These are phyloP conservation scores for Calcarius lapponicus DNA, from an alignment of 2,797 vertebrate species.

Conservation along the genomic window DNA sequence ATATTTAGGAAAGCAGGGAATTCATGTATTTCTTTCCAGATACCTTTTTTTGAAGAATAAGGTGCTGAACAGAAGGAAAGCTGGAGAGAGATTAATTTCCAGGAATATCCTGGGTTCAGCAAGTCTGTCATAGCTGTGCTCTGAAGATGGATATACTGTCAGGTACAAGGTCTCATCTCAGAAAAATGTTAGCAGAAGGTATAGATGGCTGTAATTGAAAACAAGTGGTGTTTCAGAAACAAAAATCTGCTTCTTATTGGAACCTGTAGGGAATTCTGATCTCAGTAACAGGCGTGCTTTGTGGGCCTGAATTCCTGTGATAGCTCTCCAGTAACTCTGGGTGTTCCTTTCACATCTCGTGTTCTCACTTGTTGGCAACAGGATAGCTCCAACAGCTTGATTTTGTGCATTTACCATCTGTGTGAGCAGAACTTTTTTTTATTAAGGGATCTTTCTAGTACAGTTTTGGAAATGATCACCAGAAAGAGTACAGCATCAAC, in stretches of 20 bases:
- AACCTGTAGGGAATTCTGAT: conserved; percentile 29
- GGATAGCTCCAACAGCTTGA: neutral
- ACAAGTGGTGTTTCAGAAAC: conserved; percentile 10
- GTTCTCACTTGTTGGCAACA: conserved; percentile 9
- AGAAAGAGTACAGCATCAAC: neutral
- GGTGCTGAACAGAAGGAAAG: neutral
- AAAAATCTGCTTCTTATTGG: conserved; percentile 30
- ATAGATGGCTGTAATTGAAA: conserved; percentile 39
- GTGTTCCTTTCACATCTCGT: neutral
- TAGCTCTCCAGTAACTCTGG: conserved; percentile 20
- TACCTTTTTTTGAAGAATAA: neutral
- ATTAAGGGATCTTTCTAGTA: neutral
- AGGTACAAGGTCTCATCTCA: conserved; percentile 7
- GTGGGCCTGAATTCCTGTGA: conserved; percentile 21
- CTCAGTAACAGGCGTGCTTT: neutral
- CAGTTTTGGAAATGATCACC: neutral
- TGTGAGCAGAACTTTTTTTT: neutral
- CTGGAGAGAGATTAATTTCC: neutral
- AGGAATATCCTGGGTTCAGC: conserved; percentile 28
- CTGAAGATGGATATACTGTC: conserved; percentile 5
- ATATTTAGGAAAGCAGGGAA: neutral
- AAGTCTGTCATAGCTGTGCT: neutral
- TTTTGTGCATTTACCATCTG: conserved; percentile 14
- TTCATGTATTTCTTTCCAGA: neutral
- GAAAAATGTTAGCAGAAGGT: conserved; percentile 47